Base-by-base conservation (phyloP, 2,113 vertebrate genomes). In the Pandion haliaetus region DNA sequence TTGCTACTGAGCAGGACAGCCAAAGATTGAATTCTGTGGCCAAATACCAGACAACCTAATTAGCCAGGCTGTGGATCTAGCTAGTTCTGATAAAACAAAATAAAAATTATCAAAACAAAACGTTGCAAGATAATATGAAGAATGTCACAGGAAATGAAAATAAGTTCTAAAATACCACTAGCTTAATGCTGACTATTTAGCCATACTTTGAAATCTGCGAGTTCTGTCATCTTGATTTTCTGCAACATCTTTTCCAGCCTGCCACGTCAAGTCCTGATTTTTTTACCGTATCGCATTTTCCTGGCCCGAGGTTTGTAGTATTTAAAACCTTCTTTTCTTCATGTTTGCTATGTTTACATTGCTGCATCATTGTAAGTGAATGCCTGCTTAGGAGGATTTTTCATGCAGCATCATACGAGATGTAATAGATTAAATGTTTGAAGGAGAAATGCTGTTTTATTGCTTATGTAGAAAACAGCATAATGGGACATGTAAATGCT, bases 251-350 rank as follows among this genome's bases (percentile, higher is more conserved):
- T 71, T 96, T 93, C 54, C 79, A 97, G 96, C 54, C 92, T 77
- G 49, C 80, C 17, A 6, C 69, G 8, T 38, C 76, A 14, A 82
- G 70, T n/a, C 91, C 65, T 18, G 96, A 88, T 29, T 62, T 95
- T 72, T 98, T 97, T 73, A 97, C 95, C 11, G 2, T 84, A 78
- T 78, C 95, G 0, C 95, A 92, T 82, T 67, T 97, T 32, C 91
- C 97, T 66, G 63, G n/a, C 19, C 42, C 84, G 42, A 97, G 98
- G 97, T 98, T 70, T 83, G 97, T 94, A 47, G 17, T 7, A 44
- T 88, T 96, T 72, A 32, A 82, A 80, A 58, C 31, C 20, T 65
- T 65, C 34, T 86, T 83, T 24, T 50, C 10, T 84, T 62, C 12
- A 24, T 23, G 8, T 73, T 76, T 67, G 49, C 50, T 34, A 1